Evolutionary conservation across 2,888 invertebrate species (phyloP).

Genomic region (Oscheius sp.): DNA sequence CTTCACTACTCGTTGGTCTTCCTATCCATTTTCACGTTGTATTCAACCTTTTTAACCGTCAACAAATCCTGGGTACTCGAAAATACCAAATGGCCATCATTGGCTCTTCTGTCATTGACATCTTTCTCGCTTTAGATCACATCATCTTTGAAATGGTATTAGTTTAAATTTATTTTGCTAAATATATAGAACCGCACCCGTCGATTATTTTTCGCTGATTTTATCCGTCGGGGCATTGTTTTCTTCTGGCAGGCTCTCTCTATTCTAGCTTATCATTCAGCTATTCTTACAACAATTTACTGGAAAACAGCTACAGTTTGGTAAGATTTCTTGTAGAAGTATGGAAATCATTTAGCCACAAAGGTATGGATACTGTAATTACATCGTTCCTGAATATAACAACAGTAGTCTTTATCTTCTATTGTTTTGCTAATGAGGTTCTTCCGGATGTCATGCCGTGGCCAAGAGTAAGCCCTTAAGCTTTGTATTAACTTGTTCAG

Average conservation of each 20-base stretch:
- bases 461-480: background rate
- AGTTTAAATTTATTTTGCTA: background rate
- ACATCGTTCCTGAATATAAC: background rate
- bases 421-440: slow-evolving; percentile 19
- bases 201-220: background rate
- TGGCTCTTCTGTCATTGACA: slow-evolving; percentile 10
- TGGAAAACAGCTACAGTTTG: slow-evolving; percentile 21
- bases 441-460: slow-evolving; percentile 8
- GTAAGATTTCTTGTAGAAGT: background rate
- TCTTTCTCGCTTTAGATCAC: slow-evolving; percentile 12
- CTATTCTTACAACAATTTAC: slow-evolving; percentile 9
- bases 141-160: slow-evolving; percentile 21
- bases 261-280: slow-evolving; percentile 8
- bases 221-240: background rate
- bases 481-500: background rate
- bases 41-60: background rate
- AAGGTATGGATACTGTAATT: background rate
- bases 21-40: slow-evolving; percentile 15
- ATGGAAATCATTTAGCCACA: background rate
- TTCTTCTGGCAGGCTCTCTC: slow-evolving; percentile 21
- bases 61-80: background rate
- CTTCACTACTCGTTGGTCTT: slow-evolving; percentile 9
- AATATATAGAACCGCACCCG: slow-evolving; percentile 12
- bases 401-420: background rate
- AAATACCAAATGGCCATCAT: slow-evolving; percentile 17